Evolutionary conservation across 2,797 vertebrate genomes (phyloP).

Genomic region (Diceros bicornis): DNA sequence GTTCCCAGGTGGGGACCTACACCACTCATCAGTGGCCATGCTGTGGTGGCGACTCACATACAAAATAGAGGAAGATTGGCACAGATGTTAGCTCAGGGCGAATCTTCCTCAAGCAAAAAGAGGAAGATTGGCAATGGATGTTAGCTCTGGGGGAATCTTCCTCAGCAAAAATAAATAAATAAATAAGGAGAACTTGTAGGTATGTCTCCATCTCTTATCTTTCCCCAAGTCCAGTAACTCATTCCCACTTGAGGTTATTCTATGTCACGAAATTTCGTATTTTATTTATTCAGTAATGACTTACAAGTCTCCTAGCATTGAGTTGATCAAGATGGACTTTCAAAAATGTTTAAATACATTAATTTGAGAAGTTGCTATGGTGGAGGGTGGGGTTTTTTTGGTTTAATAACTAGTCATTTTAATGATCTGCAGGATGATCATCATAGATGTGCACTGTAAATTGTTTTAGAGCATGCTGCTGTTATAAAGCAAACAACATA

Average conservation of each 20-base stretch:
- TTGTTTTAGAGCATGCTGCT: not conserved
- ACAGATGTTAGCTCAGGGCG: no score
- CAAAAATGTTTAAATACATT: conserved; percentile 35
- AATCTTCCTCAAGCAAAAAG: no score
- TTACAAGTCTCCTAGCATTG: not conserved
- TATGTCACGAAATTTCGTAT: not conserved
- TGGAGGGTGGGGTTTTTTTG: not conserved
- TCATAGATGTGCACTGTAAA: not conserved
- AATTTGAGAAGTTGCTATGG: not conserved
- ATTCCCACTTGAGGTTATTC: not conserved
- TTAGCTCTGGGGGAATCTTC: no score
- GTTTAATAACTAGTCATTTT: not conserved
- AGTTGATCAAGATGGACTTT: not conserved
- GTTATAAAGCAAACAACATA: not conserved
- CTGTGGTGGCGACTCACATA: no score
- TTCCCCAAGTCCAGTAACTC: not conserved
- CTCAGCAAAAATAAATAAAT: no score
- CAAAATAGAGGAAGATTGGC: no score
- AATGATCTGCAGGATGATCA: not conserved
- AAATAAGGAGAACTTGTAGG: not conserved
- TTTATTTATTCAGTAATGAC: not conserved
- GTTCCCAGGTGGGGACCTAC: no score
- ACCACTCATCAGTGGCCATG: no score
- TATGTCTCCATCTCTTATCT: not conserved
- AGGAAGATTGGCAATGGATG: no score